Conservation (phyloP, 35 echinoderm and acorn worm species). For the Patiria miniata region DNA sequence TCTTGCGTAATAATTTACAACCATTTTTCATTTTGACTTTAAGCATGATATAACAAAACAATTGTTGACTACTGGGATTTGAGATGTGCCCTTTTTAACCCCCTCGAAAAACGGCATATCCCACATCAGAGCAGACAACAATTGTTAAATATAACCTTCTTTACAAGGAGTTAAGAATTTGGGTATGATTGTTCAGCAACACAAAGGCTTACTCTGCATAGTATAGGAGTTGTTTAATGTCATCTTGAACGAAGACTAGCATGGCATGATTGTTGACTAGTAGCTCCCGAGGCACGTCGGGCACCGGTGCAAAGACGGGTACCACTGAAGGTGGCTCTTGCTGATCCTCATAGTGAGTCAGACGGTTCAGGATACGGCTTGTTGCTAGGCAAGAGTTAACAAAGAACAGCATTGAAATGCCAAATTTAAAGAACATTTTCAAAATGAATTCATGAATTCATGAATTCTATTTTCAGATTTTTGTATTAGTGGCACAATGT, state of each 20-base stretch:
- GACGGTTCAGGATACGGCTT: conserved; percentile 33
- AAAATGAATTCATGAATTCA: not conserved
- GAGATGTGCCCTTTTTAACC: too few relatives aligned
- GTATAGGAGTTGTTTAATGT: conserved; percentile 61
- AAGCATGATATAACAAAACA: too few relatives aligned
- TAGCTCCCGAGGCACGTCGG: conserved; percentile 65
- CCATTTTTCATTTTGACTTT: too few relatives aligned
- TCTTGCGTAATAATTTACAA: too few relatives aligned
- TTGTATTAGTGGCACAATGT: too few relatives aligned
- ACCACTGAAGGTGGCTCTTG: conserved; percentile 52
- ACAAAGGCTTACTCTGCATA: conserved; percentile 87
- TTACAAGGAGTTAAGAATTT: too few relatives aligned
- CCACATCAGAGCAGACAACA: too few relatives aligned
- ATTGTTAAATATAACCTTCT: too few relatives aligned
- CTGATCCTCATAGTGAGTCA: conserved; percentile 63
- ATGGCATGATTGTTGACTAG: conserved; percentile 73
- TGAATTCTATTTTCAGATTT: not conserved
- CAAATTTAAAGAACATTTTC: not conserved
- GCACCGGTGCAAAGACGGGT: conserved; percentile 66
- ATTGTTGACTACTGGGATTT: too few relatives aligned
- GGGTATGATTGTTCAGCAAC: too few relatives aligned
- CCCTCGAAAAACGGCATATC: too few relatives aligned
- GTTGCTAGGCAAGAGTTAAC: conserved; percentile 42
- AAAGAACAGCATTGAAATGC: not conserved
- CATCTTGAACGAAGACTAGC: conserved; percentile 59